Base-by-base conservation (phyloP, 2,797 vertebrate genomes). In the Apogon talboti region DNA sequence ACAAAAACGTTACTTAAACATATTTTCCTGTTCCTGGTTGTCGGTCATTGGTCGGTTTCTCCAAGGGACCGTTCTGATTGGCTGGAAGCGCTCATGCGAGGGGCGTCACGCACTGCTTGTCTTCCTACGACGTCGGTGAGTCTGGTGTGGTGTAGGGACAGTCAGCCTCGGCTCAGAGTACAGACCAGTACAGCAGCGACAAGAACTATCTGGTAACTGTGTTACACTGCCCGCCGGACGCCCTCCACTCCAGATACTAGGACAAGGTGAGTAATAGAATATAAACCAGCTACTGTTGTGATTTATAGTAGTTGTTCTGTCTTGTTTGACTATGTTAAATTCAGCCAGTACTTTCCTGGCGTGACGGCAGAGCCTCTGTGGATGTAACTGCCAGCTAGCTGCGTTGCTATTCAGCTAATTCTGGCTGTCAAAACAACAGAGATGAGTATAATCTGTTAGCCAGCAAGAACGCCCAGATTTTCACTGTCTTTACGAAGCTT, bases 401-500 rank as follows among this genome's bases (percentile, higher is more conserved):
- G 84, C 82, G 74, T 69, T 63, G 83, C 86, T 82, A 84, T 85
- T 64, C 71, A 54, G 88, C 88, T 90, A 88, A 86, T 86, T 84
- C 77, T 76, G 61, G 48, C 81, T 87, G 88, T 91, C 91, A 88
- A 84, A 89, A 92, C 84, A 89, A 87, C 89, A 58, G 60, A 74
- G 72, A 71, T 62, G 16, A 43, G 48, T 76, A n/a, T 83, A 83
- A 82, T 87, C 82, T 82, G 85, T 74, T 79, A 82, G 78, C 83
- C 84, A 71, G 57, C 48, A 8, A 33, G 24, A 77, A 51, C 72
- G 42, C 60, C 30, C 55, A n/a, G 74, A 41, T 49, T 51, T 52
- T 14, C 46, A 65, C 48, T 78, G 14, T 43, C 46, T 48, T 15
- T 37, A 24, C 59, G 30, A 41, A 11, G 30, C 46, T 2, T 50